Evolutionary conservation across 1,140 invertebrate species (phyloP).

Genomic region (Lucilia cuprina): DNA sequence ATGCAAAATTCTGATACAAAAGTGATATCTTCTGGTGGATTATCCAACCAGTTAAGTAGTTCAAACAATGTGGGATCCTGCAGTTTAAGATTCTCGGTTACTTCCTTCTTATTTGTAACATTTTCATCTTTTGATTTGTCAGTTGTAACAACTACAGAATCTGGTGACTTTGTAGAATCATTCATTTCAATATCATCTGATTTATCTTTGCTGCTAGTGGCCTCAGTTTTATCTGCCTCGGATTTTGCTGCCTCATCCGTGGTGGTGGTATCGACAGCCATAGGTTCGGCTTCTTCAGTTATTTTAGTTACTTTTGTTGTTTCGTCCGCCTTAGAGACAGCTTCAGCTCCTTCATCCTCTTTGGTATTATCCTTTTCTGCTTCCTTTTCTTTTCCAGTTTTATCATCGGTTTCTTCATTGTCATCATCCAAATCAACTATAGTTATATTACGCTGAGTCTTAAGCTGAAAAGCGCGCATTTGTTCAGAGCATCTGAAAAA

Average conservation of each 20-base stretch:
- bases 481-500: slow-evolving; percentile 50
- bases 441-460: slow-evolving; percentile 48
- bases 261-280: background rate
- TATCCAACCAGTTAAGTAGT: slow-evolving; percentile 67
- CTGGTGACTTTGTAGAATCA: background rate
- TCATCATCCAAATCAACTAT: slow-evolving; percentile 58
- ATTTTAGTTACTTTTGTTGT: slow-evolving; percentile 38
- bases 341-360: background rate
- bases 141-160: background rate
- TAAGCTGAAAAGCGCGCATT: slow-evolving; percentile 46
- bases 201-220: slow-evolving; percentile 36
- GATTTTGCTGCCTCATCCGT: background rate
- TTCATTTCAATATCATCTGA: slow-evolving; percentile 47
- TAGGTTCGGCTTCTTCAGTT: slow-evolving; percentile 32
- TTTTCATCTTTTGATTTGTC: slow-evolving; percentile 27
- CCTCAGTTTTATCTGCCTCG: background rate
- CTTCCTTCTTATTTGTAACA: background rate
- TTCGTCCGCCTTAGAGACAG: slow-evolving; percentile 37
- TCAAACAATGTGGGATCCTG: slow-evolving; percentile 55
- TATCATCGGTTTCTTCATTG: slow-evolving; percentile 26
- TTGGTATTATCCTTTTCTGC: background rate
- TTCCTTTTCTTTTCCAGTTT: slow-evolving; percentile 15
- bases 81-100: slow-evolving; percentile 33
- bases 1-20: slow-evolving; percentile 68
- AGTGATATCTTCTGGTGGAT: slow-evolving; percentile 52